Percentiles rank a stretch among this genome's conserved stretches.
phyloP scores from a whole-genome alignment of 2,113 vertebrate species.

The Cygnus buccinator region DNA sequence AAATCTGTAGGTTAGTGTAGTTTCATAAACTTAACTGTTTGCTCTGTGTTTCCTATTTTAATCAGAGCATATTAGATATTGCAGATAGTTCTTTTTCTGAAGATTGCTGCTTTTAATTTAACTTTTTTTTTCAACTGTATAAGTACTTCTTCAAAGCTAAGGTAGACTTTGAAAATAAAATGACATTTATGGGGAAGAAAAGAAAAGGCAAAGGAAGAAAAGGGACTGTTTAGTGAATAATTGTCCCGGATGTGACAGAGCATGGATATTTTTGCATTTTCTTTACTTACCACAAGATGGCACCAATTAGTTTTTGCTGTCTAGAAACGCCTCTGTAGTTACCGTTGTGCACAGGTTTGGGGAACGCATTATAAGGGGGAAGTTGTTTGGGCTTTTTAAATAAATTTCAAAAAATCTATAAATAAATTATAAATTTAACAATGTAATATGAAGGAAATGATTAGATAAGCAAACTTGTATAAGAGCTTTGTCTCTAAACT shows the following conservation, averaged over 20 bases:
- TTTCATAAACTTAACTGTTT: not conserved
- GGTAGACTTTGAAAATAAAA: not conserved
- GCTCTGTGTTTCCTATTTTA: not conserved
- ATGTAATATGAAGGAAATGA: not conserved
- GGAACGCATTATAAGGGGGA: not conserved
- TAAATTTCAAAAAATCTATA: not conserved
- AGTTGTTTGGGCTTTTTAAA: rapidly evolving
- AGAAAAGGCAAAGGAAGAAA: not conserved
- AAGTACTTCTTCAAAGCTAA: not conserved
- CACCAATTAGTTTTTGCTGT: slow-evolving; percentile 53
- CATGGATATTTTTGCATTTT: not conserved
- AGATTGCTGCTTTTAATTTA: not conserved
- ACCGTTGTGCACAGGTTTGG: not conserved
- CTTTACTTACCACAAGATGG: slow-evolving; percentile 68
- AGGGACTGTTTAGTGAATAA: not conserved
- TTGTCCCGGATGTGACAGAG: not conserved
- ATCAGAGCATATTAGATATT: not conserved
- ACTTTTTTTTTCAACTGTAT: not conserved
- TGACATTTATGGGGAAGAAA: rapidly evolving
- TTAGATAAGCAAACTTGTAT: not conserved
- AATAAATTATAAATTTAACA: not conserved
- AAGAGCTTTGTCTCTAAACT: not conserved
- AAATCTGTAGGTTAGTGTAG: not conserved
- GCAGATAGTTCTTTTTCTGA: not conserved
- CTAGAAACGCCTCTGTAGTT: too few relatives aligned